These are phyloP conservation scores for Scomber scombrus DNA, from an alignment of 2,113 vertebrate species.

Conservation along the genomic window DNA sequence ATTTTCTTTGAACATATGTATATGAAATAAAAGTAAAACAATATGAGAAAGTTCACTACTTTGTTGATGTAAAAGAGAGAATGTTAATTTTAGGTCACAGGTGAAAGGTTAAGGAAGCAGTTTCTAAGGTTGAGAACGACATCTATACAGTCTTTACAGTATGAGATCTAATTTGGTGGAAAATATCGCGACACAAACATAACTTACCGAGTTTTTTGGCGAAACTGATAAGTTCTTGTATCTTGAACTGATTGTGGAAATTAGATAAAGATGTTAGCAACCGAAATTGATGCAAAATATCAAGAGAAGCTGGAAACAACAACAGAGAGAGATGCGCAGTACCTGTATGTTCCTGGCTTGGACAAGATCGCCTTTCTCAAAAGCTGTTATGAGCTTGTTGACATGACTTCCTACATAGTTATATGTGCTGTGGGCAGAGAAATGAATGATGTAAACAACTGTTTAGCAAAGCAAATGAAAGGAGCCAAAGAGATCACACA, in stretches of 20 bases:
- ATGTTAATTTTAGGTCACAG: too few relatives aligned
- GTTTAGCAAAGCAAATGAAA: neutral
- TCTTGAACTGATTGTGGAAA: slow-evolving; percentile 73
- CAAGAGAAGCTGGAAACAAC: neutral
- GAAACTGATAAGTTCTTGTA: slow-evolving; percentile 78
- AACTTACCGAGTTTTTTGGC: slow-evolving; percentile 78
- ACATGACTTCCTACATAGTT: slow-evolving; percentile 90
- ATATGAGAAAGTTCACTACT: too few relatives aligned
- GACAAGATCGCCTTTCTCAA: slow-evolving; percentile 82
- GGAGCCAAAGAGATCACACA: neutral
- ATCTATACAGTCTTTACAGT: too few relatives aligned
- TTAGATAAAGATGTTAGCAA: slow-evolving; percentile 27
- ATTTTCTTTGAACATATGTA: too few relatives aligned
- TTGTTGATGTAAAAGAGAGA: too few relatives aligned
- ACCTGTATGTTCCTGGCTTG: slow-evolving; percentile 91
- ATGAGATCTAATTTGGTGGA: neutral
- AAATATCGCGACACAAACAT: neutral
- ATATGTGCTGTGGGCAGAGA: slow-evolving; percentile 87
- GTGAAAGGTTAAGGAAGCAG: too few relatives aligned
- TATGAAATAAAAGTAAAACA: too few relatives aligned
- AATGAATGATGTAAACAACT: neutral
- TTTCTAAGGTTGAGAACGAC: too few relatives aligned
- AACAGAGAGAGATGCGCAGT: neutral
- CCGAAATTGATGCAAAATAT: neutral
- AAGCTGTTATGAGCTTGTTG: slow-evolving; percentile 88